phyloP scores from a whole-genome alignment of 1,140 invertebrate species.

The Paramacrobiotus metropolitanus region DNA sequence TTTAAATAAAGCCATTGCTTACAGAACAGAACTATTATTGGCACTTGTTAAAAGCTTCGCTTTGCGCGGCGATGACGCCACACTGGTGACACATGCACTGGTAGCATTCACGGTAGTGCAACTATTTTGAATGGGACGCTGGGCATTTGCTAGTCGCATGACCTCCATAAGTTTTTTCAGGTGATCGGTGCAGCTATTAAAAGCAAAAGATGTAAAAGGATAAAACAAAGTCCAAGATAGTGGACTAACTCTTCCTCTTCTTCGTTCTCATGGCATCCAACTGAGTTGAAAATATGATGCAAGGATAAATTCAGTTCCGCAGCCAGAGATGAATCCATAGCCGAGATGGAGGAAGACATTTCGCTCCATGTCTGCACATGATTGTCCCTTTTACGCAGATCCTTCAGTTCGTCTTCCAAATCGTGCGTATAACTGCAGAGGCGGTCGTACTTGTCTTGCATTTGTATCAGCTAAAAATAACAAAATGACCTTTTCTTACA shows the following conservation, averaged over 20 bases:
- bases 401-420: neutral
- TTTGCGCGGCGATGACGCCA: neutral
- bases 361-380: neutral
- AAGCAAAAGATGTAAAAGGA: too few species aligned
- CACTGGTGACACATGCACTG: neutral
- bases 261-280: neutral
- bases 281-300: neutral
- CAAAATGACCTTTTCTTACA: neutral
- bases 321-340: neutral
- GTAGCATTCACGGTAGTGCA: neutral
- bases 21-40: too few species aligned
- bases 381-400: neutral
- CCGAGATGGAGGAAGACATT: neutral
- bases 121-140: neutral
- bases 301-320: neutral
- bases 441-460: neutral
- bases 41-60: too few species aligned
- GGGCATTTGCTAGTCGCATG: neutral
- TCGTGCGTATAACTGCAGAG: neutral
- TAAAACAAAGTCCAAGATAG: too few species aligned
- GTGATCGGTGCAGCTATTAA: neutral
- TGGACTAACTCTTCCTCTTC: too few species aligned
- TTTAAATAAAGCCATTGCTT: too few species aligned
- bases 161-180: neutral
- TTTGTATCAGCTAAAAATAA: neutral